Evolutionary conservation across 2,888 invertebrate species (phyloP), one percentile per base, ranked within the genome.

Genomic region (Timandra comae): DNA sequence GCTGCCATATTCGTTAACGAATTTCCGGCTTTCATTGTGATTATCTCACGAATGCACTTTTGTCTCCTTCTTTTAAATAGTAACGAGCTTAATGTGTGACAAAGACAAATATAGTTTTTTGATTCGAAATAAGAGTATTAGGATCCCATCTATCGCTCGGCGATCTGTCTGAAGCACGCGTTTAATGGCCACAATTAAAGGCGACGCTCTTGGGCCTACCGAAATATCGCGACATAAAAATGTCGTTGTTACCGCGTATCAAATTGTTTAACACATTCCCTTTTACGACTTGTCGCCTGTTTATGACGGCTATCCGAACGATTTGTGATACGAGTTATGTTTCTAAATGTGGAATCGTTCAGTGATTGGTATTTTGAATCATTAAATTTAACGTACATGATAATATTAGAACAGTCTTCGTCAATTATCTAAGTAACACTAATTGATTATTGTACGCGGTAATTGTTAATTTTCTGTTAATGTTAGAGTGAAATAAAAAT

Each of bases 121-220:
- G 16, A 34, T 30, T 27, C 54, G 56, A 47, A 56, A 56, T 45
- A 52, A 55, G 49, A 51, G 52, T 16, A 16, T 16, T 6, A 16
- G 16, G 6, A 16, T 16, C 16, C 58, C 62, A 73, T 77, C 67
- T 65, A 72, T 79, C 75, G 71, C 59, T 75, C 70, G 69, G 50
- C 73, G 64, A 72, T 71, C 63, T 70, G 71, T 78, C 69, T 66
- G 66, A 63, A 69, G 68, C 72, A 71, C 63, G 73, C 70, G 59
- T 74, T 78, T 79, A 78, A 78, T 78, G 70, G 70, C 56, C 47
- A 73, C 74, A 80, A 82, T 85, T 84, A 81, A 81, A 75, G 63
- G 61, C 62, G 68, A 66, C 68, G 68, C 68, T 71, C 61, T 63
- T 59, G 53, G 51, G 55, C 58, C 65, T 59, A 78, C 79, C 73